Percentiles rank a stretch among this genome's conserved stretches.
Conservation (phyloP, 2,888 invertebrate species). For the Alloscopus bannaensis region DNA sequence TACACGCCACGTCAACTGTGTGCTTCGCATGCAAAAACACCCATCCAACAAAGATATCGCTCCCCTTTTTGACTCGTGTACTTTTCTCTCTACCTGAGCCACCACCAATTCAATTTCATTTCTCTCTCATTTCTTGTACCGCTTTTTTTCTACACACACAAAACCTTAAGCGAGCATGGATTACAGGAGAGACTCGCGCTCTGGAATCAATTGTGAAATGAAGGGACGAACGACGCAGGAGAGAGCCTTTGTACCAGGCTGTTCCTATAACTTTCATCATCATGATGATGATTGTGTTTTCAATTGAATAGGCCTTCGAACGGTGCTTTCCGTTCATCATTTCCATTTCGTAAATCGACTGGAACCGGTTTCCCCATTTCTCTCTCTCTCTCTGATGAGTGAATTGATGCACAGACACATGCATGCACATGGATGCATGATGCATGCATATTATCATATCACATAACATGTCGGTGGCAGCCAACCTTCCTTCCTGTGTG, state of each 20-base stretch:
- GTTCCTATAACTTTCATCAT: constrained; percentile 38
- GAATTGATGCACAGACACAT: constrained; percentile 16
- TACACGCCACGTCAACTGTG: too few relatives aligned
- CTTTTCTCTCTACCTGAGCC: background rate
- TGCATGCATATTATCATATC: constrained; percentile 2
- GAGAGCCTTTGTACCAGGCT: constrained; percentile 40
- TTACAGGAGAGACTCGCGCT: background rate
- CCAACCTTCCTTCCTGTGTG: constrained; percentile 41
- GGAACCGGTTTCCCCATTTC: constrained; percentile 3
- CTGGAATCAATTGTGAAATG: constrained; percentile 50
- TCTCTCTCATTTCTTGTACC: constrained; percentile 7
- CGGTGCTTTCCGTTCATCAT: background rate
- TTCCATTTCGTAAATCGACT: constrained; percentile 49
- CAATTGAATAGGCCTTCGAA: constrained; percentile 2
- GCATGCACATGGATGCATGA: constrained; percentile 9
- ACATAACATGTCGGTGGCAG: constrained; percentile 20
- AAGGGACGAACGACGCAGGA: background rate
- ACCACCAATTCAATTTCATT: constrained; percentile 51
- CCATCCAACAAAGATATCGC: too few relatives aligned
- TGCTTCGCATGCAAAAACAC: too few relatives aligned
- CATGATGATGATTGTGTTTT: constrained; percentile 23
- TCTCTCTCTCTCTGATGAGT: background rate
- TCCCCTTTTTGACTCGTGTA: constrained; percentile 21
- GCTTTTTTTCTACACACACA: constrained; percentile 5
- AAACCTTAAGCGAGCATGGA: constrained; percentile 12